Base-by-base conservation (phyloP, 2,888 invertebrate genomes). In the Hirtodrosophila confusa region DNA sequence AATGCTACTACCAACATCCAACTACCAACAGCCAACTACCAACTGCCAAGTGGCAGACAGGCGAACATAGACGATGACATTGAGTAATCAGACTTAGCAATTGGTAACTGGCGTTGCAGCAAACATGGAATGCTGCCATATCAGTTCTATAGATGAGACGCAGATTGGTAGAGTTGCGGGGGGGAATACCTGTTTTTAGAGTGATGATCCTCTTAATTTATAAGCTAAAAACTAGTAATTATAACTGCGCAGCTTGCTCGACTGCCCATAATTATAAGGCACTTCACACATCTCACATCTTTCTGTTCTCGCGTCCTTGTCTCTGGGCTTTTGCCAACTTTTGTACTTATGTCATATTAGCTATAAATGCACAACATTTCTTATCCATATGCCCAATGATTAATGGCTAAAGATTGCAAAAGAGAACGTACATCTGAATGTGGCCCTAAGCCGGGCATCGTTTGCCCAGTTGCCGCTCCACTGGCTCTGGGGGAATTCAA, bases 121-220 rank as follows among this genome's bases (percentile, higher is more conserved):
- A 66, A 75, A 79, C 83, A 86, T 71, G 84, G 88, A 84, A 88
- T 84, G 84, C 83, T 65, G 78, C 75, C 72, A 80, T 84, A 88
- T 84, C 84, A 83, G 69, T 76, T 65, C 56, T 27, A 41, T 44
- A 17, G 50, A 10, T n/a, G 8, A 29, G 9, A 27, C 37, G 7
- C 11, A 17, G 23, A 7, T 50, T 37, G 35, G 27, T 29, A 17
- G 17, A 10, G 44, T 27, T n/a, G 35, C 37, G 31, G 29, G 33
- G 41, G 45, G 58, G 40, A 27, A 69, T 65, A 75, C 72, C 76
- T 56, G 76, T 73, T 73, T 73, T 31, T 39, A 66, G 71, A 87
- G 86, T 84, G 84, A 84, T 84, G 88, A 84, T 84, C 88, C 78
- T 86, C 88, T 84, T 84, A 84, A 84, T 84, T 88, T 88, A 88